Evolutionary conservation across 2,888 invertebrate genomes (phyloP), one percentile per base, ranked within the genome.

Genomic region (Lepidocyrtinus sp.): DNA sequence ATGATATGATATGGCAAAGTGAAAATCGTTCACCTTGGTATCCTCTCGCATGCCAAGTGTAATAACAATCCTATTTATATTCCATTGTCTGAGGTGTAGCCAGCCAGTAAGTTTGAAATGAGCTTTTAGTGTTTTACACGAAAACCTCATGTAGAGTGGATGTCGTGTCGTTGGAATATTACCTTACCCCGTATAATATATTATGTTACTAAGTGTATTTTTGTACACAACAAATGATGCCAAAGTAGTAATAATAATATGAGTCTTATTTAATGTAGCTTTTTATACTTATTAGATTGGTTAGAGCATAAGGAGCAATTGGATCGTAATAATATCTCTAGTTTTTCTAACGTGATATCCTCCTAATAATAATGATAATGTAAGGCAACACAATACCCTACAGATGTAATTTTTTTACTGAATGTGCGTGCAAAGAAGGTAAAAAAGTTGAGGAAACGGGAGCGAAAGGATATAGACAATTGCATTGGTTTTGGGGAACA

Each of bases 51-150:
- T 36, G 36, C 36, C 5, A 12, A 36, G 5, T 36, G 36, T 36
- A 12, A 36, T 36, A 12, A 36, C 12, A 12, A 36, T 5, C n/a
- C n/a, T n/a, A n/a, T n/a, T n/a, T n/a, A n/a, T n/a, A n/a, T n/a
- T n/a, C 5, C 36, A 36, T 36, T 36, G 36, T 36, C 5, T 5
- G 12, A 36, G 36, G 36, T 36, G 36, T 36, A 36, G 68, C n/a
- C n/a, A n/a, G n/a, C n/a, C n/a, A n/a, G n/a, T n/a, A n/a, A n/a
- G 73, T 78, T 78, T 73, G 55, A 77, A 77, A 77, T 72, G 78
- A 78, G 72, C 78, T 71, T 77, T 77, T 71, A 36, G 61, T 78
- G 78, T 78, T 78, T 78, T 78, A 78, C 78, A 78, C 78, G 73
- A 78, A 78, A 78, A 73, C 77, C 68, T 68, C 78, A 73, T 72